phyloP scores from a whole-genome alignment of 2,797 vertebrate genomes.

The Peromyscus eremicus region DNA sequence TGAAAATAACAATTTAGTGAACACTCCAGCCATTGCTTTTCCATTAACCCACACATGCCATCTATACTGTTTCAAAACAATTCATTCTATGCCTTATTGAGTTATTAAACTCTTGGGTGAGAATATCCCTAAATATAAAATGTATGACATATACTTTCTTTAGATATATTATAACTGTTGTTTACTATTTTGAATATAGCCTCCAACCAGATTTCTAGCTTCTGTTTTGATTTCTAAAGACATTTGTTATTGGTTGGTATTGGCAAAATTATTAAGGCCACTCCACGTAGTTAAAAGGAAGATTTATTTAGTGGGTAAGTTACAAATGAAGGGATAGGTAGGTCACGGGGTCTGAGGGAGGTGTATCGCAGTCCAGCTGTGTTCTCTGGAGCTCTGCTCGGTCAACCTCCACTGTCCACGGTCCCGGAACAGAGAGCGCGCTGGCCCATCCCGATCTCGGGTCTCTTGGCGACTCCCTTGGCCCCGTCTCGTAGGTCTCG shows the following conservation, averaged over 20 bases:
- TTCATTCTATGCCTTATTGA: background rate
- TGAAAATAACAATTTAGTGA: slow-evolving; percentile 1
- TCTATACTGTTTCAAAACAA: slow-evolving; percentile 22
- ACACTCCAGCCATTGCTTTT: background rate
- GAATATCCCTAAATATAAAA: slow-evolving; percentile 40
- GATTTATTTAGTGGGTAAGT: no score
- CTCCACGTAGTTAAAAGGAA: no score
- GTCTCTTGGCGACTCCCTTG: no score
- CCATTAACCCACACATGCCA: background rate
- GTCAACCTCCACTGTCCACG: no score
- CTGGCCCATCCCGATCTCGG: no score
- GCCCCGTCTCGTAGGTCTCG: no score
- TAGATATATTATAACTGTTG: background rate
- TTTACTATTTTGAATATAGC: slow-evolving; percentile 28
- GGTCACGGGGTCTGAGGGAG: no score
- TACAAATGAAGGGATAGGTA: no score
- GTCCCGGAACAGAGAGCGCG: no score
- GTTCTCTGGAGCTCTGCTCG: no score
- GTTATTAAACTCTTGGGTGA: background rate
- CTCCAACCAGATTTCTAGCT: background rate
- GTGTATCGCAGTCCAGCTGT: no score
- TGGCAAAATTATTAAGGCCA: no score
- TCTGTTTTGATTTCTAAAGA: background rate
- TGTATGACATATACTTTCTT: background rate
- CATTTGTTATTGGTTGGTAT: background rate